Evolutionary conservation across 2,113 vertebrate species (phyloP).

Genomic region (Leptosomus discolor): DNA sequence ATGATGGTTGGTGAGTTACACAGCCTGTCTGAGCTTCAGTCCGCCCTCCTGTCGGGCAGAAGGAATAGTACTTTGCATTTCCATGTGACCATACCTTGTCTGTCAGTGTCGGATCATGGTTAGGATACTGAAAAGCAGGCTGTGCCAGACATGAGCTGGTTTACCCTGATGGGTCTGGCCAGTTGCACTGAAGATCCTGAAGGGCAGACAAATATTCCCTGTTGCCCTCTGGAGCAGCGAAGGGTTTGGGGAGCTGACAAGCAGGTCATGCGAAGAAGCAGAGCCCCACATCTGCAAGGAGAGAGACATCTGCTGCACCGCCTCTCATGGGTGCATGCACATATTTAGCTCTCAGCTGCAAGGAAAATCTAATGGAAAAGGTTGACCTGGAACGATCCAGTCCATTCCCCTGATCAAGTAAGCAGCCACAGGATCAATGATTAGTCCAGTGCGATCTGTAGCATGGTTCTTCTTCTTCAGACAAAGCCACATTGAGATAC

Average conservation of each 20-base stretch:
- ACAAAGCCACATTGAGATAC: background rate
- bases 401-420: background rate
- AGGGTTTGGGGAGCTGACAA: background rate
- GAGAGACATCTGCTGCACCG: background rate
- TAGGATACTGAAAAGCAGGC: background rate
- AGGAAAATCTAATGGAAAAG: background rate
- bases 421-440: background rate
- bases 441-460: background rate
- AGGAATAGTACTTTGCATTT: background rate
- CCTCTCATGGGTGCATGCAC: accelerated
- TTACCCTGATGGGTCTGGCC: background rate
- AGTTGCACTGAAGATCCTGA: background rate
- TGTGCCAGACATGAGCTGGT: background rate
- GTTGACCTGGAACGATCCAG: background rate
- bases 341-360: background rate
- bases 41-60: background rate
- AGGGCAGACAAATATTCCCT: background rate
- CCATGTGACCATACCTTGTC: background rate
- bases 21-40: background rate
- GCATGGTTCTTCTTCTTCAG: background rate
- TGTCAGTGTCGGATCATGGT: accelerated
- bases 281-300: background rate
- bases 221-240: background rate
- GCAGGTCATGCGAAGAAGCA: background rate
- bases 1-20: background rate